Base-by-base conservation (phyloP, 1,140 invertebrate species). In the Melitaea cinxia region DNA sequence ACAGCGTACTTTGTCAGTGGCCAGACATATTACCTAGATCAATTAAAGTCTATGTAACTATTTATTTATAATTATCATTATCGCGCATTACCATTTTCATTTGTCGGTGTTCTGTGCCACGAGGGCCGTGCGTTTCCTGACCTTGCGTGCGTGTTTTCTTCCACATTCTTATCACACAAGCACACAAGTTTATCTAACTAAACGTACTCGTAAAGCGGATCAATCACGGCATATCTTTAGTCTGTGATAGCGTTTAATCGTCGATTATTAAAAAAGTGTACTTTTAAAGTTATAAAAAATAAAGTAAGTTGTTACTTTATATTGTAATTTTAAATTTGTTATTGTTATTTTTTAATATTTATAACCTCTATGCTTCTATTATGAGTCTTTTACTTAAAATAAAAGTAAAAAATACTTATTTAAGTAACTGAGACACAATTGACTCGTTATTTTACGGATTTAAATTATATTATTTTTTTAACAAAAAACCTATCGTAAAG, bases 171-270 rank as follows among this genome's bases (percentile, higher is more conserved):
- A 45, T 19, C 15, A 45, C 5, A n/a, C n/a, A n/a, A n/a, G n/a
- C n/a, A n/a, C n/a, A n/a, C n/a, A n/a, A 7, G 10, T 17, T 56
- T 55, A 55, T 39, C 47, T 50, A 50, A 4, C 21, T 10, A 6
- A 24, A 50, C 53, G 37, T 10, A 39, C 33, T 9, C 7, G n/a
- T 7, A 35, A n/a, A 26, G 1, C 14, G 53, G 45, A 57, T 57
- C 54, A 57, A 57, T 57, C 54, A 57, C 54, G 10, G 23, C 21
- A 57, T 57, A 57, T 57, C 54, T 57, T 54, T 57, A 57, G 14
- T 57, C 24, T 45, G 4, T 28, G 54, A 57, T 57, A 57, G 15
- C 54, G 10, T 45, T n/a, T 57, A 57, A 57, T 42, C 35, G 19
- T 57, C 37, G 54, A 45, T 57, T 45, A 57, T 10, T 14, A 28